Evolutionary conservation across 2,113 vertebrate genomes (phyloP).

Genomic region (Vulpes ferrilata): DNA sequence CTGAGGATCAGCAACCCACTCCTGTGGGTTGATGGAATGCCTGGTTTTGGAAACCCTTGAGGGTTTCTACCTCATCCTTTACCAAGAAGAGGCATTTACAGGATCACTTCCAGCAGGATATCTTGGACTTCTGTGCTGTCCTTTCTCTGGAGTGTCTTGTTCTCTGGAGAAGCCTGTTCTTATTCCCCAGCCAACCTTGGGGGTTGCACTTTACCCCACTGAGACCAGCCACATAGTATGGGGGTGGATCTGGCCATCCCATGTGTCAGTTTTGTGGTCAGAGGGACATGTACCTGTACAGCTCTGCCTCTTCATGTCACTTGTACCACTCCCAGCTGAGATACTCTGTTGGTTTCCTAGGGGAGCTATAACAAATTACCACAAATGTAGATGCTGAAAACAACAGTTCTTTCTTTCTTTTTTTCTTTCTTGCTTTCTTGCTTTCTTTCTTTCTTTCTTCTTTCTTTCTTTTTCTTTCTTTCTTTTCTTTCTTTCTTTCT

Average conservation of each 20-base stretch:
- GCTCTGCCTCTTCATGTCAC: fast-evolving
- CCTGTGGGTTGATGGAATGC: background rate
- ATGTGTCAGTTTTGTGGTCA: background rate
- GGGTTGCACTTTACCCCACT: fast-evolving
- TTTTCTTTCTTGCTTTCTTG: no score
- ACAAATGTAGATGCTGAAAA: background rate
- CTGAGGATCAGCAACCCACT: background rate
- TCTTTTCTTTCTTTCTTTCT: no score
- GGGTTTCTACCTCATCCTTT: fast-evolving
- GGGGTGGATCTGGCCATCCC: no score
- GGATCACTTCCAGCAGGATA: background rate
- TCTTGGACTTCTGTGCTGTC: background rate
- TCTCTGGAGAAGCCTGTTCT: background rate
- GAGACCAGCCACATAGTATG: background rate
- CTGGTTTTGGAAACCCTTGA: background rate
- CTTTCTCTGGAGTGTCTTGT: background rate
- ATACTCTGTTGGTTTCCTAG: background rate
- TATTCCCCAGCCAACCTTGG: background rate
- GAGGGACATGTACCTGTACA: fast-evolving
- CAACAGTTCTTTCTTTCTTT: background rate
- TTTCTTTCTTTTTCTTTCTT: no score
- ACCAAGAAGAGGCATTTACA: background rate
- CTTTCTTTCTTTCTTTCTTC: no score
- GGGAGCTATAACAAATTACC: background rate
- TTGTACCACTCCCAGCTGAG: no score